Evolutionary conservation across 2,113 vertebrate species (phyloP).

Genomic region (Bos javanicus): DNA sequence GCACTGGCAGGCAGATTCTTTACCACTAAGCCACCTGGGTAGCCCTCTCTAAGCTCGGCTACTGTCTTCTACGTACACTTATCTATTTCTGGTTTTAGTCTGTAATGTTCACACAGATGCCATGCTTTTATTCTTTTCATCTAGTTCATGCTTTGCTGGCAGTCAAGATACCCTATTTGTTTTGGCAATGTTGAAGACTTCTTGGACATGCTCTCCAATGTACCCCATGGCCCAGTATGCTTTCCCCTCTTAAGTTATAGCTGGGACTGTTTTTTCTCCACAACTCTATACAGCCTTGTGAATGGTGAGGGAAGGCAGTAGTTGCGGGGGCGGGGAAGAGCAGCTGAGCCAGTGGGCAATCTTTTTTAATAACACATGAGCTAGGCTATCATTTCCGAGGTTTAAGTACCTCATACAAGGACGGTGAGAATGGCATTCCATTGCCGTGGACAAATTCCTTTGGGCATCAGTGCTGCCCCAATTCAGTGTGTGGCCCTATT

Average conservation of each 20-base stretch:
- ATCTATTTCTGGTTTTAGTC: neutral
- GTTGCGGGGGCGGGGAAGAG: rapidly evolving
- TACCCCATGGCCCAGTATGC: neutral
- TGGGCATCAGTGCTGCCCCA: neutral
- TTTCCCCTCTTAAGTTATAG: neutral
- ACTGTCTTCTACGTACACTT: neutral
- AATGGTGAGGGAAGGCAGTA: neutral
- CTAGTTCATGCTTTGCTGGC: neutral
- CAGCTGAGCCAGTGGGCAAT: neutral
- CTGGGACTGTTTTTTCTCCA: neutral
- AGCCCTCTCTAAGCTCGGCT: neutral
- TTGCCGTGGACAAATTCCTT: neutral
- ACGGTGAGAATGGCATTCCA: neutral
- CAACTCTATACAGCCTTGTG: neutral
- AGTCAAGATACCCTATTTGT: neutral
- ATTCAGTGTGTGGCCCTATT: neutral
- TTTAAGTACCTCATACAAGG: neutral
- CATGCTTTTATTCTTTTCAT: neutral
- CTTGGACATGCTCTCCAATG: neutral
- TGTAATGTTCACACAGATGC: neutral
- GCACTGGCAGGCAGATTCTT: neutral
- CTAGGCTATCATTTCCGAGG: neutral
- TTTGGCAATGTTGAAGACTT: neutral
- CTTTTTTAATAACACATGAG: neutral
- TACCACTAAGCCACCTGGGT: neutral